phyloP scores from a whole-genome alignment of 2,888 invertebrate species.

The Pherbina coryleti region DNA sequence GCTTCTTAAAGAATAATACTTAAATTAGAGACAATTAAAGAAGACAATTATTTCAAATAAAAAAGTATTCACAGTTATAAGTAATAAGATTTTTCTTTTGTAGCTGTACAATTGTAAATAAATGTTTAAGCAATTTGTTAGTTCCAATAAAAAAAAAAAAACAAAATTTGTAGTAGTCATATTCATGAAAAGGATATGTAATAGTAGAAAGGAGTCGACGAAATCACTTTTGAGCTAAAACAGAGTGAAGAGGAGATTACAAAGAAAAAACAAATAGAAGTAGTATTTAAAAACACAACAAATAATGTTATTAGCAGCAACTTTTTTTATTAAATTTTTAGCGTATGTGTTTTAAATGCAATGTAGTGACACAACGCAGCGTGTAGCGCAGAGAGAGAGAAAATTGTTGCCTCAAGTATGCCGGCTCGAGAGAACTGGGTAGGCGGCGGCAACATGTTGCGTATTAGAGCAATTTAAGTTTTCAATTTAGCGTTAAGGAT shows the following conservation, averaged over 20 bases:
- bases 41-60: background rate
- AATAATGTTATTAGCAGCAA: background rate
- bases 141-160: too few relatives aligned
- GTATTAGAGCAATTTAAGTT: conserved; percentile 6
- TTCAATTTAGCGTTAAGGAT: conserved; percentile 10
- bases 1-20: conserved; percentile 29
- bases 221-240: background rate
- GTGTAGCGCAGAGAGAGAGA: background rate
- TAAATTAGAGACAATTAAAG: conserved; percentile 7
- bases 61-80: conserved; percentile 16
- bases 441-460: background rate
- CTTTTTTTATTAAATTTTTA: background rate
- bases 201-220: background rate
- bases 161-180: background rate
- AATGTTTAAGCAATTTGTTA: background rate
- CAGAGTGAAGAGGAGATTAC: background rate
- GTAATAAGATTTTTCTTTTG: background rate
- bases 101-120: background rate
- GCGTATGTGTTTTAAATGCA: conserved; percentile 20
- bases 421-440: background rate
- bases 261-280: background rate
- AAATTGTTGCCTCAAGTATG: conserved; percentile 10
- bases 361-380: background rate
- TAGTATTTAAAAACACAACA: background rate
- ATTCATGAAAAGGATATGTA: background rate